Percentiles rank a stretch among this genome's conserved stretches.
phyloP scores from a whole-genome alignment of 2,797 vertebrate genomes.

The Benthosema pterotum region DNA sequence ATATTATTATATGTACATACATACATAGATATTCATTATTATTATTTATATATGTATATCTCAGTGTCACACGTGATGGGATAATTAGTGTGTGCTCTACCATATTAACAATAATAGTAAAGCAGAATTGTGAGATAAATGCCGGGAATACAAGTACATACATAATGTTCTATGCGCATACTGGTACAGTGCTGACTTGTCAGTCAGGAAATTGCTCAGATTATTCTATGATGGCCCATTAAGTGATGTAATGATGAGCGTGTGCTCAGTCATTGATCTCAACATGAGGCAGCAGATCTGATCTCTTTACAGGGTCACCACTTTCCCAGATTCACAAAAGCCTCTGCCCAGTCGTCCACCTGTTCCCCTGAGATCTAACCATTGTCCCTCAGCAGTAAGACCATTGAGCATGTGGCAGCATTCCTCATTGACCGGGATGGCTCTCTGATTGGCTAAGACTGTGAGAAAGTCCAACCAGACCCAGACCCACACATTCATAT shows the following conservation, averaged over 20 bases:
- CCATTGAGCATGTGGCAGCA: slow-evolving; percentile 38
- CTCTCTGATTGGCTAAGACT: slow-evolving; percentile 85
- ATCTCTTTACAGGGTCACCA: slow-evolving; percentile 44
- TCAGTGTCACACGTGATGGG: background rate
- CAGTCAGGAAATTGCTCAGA: too few species aligned
- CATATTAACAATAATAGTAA: background rate
- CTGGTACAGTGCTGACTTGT: too few species aligned
- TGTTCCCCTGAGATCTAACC: slow-evolving; percentile 31
- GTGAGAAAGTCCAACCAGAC: slow-evolving; percentile 84
- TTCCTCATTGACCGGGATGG: slow-evolving; percentile 56
- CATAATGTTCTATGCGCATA: too few species aligned
- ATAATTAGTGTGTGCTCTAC: slow-evolving; percentile 22
- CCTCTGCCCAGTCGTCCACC: slow-evolving; percentile 12
- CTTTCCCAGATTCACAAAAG: slow-evolving; percentile 42
- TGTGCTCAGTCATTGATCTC: background rate
- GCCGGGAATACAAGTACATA: too few species aligned
- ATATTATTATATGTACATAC: too few species aligned
- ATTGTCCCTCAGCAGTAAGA: slow-evolving; percentile 6
- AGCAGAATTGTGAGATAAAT: too few species aligned
- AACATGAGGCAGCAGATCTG: slow-evolving; percentile 13
- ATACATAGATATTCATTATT: too few species aligned
- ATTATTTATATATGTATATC: too few species aligned
- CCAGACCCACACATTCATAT: slow-evolving; percentile 85
- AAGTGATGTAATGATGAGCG: background rate
- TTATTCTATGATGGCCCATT: too few species aligned